A percentile compares a stretch with the other conserved stretches of the same genome.
Conservation (phyloP, 2,888 invertebrate genomes). For the Argyresthia albistria region DNA sequence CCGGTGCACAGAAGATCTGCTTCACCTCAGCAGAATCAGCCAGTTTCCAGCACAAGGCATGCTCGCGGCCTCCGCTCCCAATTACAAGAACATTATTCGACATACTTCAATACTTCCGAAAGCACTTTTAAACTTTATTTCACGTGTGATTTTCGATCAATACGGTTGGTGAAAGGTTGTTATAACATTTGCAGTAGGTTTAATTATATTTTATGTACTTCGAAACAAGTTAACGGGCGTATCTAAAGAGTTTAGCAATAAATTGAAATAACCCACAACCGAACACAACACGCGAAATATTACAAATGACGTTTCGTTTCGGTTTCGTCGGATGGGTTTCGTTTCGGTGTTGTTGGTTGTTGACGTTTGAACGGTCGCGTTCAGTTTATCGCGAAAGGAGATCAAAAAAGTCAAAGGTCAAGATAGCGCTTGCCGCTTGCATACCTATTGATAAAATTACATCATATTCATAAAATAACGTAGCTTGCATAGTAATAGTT, state of each 20-base stretch:
- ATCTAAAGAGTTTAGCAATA: neutral
- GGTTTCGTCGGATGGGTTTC: no score
- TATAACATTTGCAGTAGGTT: neutral
- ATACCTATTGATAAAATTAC: constrained; percentile 14
- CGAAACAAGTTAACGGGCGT: neutral
- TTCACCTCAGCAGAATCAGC: constrained; percentile 82
- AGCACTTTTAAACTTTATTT: constrained; percentile 1
- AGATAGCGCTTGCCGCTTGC: neutral
- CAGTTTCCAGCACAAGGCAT: constrained; percentile 95
- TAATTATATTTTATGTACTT: neutral
- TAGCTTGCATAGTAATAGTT: no score
- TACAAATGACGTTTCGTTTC: constrained; percentile 31
- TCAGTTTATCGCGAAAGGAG: constrained; percentile 9
- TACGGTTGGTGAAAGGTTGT: constrained; percentile 7
- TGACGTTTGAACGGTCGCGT: constrained; percentile 11
- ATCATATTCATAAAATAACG: constrained; percentile 8
- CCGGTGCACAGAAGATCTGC: constrained; percentile 87
- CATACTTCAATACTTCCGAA: constrained; percentile 37
- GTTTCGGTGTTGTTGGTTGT: neutral
- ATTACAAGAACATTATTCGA: constrained; percentile 80
- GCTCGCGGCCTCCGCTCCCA: constrained; percentile 96
- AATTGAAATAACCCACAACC: constrained; percentile 20
- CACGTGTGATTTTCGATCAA: constrained; percentile 17
- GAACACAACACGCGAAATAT: constrained; percentile 40
- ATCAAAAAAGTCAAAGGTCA: constrained; percentile 2